These are phyloP conservation scores for Pangasius krempfi DNA, from an alignment of 2,797 vertebrate species.

Conservation along the genomic window DNA sequence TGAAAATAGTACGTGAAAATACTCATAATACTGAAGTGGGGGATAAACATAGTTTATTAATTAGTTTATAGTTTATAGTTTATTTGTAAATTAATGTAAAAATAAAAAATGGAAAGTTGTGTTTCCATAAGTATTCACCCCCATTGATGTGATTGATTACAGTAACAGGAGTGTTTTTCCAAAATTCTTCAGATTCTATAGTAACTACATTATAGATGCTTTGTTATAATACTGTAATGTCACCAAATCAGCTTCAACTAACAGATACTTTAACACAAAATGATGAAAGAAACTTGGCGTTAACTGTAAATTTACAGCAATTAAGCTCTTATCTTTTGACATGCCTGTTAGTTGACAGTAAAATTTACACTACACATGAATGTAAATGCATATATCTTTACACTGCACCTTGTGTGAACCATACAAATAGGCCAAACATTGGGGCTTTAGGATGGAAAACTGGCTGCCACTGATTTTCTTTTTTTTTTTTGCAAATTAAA, in stretches of 20 bases:
- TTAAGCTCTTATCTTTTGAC: neutral
- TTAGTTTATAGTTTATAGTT: too few relatives aligned
- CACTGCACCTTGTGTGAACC: neutral
- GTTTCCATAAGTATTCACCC: neutral
- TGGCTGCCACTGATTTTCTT: neutral
- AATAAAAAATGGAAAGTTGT: neutral
- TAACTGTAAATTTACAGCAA: neutral
- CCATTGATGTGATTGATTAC: neutral
- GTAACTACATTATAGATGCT: neutral
- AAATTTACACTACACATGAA: neutral
- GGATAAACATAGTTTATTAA: neutral
- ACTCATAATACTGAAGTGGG: neutral
- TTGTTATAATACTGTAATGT: neutral
- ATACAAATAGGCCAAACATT: neutral
- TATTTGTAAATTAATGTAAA: neutral
- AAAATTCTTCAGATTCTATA: neutral
- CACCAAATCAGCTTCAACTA: neutral
- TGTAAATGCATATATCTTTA: neutral
- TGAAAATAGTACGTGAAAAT: neutral
- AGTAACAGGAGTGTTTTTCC: neutral
- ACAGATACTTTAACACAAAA: neutral
- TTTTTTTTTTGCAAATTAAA: neutral
- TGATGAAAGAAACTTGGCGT: neutral
- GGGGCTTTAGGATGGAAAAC: neutral
- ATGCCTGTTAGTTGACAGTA: neutral